These are phyloP conservation scores for Origma solitaria DNA, from an alignment of 2,113 vertebrate genomes.

Conservation along the genomic window DNA sequence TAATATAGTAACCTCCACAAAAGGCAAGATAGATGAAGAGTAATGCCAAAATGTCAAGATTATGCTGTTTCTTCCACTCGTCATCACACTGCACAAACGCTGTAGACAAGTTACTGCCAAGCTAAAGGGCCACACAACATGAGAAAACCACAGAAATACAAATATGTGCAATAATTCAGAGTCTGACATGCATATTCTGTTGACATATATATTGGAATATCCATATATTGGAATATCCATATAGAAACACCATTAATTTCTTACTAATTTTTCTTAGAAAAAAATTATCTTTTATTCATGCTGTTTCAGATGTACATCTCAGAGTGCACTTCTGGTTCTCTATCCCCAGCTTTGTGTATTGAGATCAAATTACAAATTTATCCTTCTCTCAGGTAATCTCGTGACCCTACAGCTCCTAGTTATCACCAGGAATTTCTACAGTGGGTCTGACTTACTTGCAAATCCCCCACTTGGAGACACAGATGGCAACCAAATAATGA, in stretches of 20 bases:
- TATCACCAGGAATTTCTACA: neutral
- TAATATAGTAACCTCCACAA: conserved; percentile 25
- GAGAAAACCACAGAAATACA: neutral
- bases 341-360: neutral
- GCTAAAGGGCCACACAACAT: neutral
- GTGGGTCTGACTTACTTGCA: neutral
- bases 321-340: neutral
- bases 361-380: neutral
- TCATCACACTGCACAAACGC: conserved; percentile 6
- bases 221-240: neutral
- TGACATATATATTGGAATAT: neutral
- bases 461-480: neutral
- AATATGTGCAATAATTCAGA: neutral
- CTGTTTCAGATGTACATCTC: neutral
- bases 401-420: neutral
- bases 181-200: neutral
- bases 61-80: neutral
- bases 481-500: neutral
- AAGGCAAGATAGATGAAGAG: conserved; percentile 27
- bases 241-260: neutral
- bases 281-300: neutral
- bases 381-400: neutral
- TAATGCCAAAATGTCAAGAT: conserved; percentile 55
- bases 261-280: neutral
- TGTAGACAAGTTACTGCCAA: neutral